These are phyloP conservation scores for Heliornis fulica DNA, from an alignment of 2,113 vertebrate species.

Conservation along the genomic window DNA sequence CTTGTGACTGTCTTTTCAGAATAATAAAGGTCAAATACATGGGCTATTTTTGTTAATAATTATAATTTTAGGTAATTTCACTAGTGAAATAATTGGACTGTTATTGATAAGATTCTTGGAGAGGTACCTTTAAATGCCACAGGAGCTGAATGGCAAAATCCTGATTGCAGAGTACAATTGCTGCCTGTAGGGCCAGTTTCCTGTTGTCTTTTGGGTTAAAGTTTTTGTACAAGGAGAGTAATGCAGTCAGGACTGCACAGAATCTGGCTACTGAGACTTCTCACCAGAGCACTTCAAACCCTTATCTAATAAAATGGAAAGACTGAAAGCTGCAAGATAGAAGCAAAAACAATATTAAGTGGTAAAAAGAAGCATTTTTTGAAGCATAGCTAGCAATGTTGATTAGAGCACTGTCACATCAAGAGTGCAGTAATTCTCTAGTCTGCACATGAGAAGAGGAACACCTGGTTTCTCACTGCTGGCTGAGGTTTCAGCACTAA, in stretches of 20 bases:
- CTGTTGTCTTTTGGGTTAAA: background rate
- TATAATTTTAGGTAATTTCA: background rate
- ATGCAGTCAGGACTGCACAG: background rate
- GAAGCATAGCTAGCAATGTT: background rate
- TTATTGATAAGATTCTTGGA: background rate
- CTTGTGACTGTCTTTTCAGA: background rate
- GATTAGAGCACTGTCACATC: background rate
- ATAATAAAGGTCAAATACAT: background rate
- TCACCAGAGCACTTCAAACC: background rate
- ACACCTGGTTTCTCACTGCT: background rate
- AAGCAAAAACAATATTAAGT: background rate
- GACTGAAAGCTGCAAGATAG: background rate
- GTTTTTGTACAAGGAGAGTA: background rate
- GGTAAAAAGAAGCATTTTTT: background rate
- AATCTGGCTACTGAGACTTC: rapidly evolving
- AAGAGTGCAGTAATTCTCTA: background rate
- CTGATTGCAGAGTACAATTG: background rate
- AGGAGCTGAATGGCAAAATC: background rate
- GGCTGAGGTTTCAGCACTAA: background rate
- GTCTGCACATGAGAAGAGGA: background rate
- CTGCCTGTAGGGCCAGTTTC: background rate
- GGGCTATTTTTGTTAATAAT: background rate
- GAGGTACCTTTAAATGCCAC: background rate
- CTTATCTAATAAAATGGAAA: background rate
- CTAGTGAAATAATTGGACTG: background rate